Evolutionary conservation across 2,113 vertebrate genomes (phyloP), one percentile per base, ranked within the genome.

Genomic region (Channa argus): DNA sequence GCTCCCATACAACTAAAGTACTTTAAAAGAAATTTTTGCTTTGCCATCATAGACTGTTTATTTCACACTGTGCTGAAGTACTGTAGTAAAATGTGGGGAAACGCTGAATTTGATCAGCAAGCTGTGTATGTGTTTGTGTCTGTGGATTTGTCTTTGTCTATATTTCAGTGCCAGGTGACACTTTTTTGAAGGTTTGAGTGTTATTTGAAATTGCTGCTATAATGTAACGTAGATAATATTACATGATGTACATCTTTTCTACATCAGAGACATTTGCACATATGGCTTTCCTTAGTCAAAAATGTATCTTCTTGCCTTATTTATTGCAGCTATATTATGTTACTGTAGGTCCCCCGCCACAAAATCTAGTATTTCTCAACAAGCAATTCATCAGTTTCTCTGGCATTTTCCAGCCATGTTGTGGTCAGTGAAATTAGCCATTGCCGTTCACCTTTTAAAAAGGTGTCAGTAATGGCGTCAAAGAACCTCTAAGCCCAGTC

Each of bases 71-170:
- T 8, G 2, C 60, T 55, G 45, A 58, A 2, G 12, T 58, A 53
- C 38, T n/a, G 55, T 47, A 45, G 15, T 15, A 6, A 49, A 71
- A 78, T 8, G 5, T 5, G 34, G 61, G 53, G 88, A 77, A 78
- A 63, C 85, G 72, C 82, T 89, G 78, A 84, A 77, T 52, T 52
- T 85, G 71, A 74, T 64, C 58, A 10, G 71, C 64, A 63, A 71
- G 73, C 84, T 74, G 36, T 66, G 54, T 41, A 64, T 54, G 71
- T 68, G 58, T 77, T 33, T 36, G 13, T 47, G 50, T 74, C 15
- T 51, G 54, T 61, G 75, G 51, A n/a, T 39, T 59, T 59, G 78
- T 87, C 63, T 66, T 45, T 66, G 39, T 83, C 1, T 73, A 41
- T 62, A 61, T 84, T 24, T 52, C 55, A 72, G 71, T 70, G 5